phyloP scores from a whole-genome alignment of 2,797 vertebrate genomes.

The Petrocephalus schoutedeni region DNA sequence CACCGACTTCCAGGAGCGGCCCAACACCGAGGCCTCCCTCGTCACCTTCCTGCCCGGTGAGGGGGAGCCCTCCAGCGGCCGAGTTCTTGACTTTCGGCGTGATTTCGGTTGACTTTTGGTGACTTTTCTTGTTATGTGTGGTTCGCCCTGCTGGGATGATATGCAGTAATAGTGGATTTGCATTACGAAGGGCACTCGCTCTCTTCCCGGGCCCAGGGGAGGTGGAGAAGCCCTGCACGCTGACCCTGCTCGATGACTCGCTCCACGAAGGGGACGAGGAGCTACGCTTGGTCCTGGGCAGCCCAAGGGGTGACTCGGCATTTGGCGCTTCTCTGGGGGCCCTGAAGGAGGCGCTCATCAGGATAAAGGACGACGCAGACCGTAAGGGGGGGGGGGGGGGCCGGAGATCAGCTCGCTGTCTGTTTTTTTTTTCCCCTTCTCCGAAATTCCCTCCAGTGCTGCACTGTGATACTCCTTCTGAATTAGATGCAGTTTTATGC shows the following conservation, averaged over 20 bases:
- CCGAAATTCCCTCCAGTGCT: not conserved
- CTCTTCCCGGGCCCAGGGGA: constrained; percentile 63
- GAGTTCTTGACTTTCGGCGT: not conserved
- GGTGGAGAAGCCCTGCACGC: constrained; percentile 72
- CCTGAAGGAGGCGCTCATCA: constrained; percentile 77
- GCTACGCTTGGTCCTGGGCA: constrained; percentile 82
- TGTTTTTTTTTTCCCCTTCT: not conserved
- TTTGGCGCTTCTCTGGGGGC: constrained; percentile 81
- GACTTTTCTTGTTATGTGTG: not conserved
- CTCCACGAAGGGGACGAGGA: constrained; percentile 82
- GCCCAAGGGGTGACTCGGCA: constrained; percentile 70
- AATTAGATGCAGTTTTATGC: not conserved
- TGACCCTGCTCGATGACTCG: constrained; percentile 75
- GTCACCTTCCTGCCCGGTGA: constrained; percentile 83
- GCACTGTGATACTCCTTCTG: not conserved
- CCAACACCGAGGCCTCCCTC: constrained; percentile 79
- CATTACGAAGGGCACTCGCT: not conserved
- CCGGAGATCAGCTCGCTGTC: not conserved
- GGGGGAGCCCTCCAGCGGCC: not conserved
- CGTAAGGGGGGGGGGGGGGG: constrained; percentile 56
- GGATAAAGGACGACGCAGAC: constrained; percentile 79
- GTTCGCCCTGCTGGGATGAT: not conserved
- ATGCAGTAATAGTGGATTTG: not conserved
- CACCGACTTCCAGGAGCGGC: constrained; percentile 83
- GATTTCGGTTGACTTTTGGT: not conserved